These are phyloP conservation scores for Catharus fuscescens DNA, from an alignment of 2,113 vertebrate species.

Conservation along the genomic window DNA sequence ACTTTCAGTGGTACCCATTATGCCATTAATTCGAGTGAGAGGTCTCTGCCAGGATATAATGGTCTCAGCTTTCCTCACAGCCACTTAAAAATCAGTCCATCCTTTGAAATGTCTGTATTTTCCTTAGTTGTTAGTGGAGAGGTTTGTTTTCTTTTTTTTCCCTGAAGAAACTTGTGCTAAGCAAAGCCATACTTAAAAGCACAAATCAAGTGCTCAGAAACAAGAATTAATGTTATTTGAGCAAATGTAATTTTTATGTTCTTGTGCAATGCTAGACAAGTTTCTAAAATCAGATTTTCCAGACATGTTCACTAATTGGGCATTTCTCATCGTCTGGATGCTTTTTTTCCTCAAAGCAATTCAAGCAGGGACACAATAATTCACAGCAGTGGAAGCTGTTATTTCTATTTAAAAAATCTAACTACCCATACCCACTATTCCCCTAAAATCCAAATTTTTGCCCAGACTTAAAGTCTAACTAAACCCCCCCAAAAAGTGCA, in stretches of 20 bases:
- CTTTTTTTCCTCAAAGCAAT: neutral
- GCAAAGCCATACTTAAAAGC: neutral
- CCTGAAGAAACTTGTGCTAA: neutral
- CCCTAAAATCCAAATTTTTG: neutral
- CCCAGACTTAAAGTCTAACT: neutral
- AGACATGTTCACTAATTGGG: conserved; percentile 18
- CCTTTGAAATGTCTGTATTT: neutral
- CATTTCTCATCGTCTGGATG: neutral
- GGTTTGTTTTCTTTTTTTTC: neutral
- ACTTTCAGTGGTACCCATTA: neutral
- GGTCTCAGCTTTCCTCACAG: neutral
- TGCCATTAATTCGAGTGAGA: neutral
- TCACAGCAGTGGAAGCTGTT: neutral
- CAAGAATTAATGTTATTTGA: neutral
- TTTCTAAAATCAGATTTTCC: conserved; percentile 53
- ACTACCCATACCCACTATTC: neutral
- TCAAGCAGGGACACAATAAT: neutral
- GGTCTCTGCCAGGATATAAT: neutral
- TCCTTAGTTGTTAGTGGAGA: neutral
- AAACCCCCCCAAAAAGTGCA: neutral
- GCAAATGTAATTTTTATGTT: conserved; percentile 24
- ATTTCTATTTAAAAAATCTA: neutral
- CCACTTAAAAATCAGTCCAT: neutral
- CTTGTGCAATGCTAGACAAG: conserved; percentile 13
- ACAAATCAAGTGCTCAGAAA: neutral